phyloP scores from a whole-genome alignment of 2,113 vertebrate genomes.

The Actinemys pallida region DNA sequence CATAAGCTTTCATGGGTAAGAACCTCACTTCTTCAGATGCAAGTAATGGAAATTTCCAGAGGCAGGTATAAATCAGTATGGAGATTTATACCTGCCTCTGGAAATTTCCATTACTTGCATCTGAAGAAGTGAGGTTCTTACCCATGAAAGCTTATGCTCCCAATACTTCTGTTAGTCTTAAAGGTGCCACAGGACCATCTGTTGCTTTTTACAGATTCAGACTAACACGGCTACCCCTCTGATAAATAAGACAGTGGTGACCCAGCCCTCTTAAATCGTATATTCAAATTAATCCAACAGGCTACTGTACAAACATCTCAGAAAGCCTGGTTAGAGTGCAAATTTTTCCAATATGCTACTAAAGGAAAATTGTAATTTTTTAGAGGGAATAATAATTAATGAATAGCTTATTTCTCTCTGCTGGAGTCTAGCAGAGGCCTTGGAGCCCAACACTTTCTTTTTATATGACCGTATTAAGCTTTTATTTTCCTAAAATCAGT shows the following conservation, averaged over 20 bases:
- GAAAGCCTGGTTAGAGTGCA: neutral
- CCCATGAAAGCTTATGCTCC: too few species aligned
- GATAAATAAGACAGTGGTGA: conserved; percentile 32
- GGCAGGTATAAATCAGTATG: too few species aligned
- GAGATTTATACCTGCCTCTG: too few species aligned
- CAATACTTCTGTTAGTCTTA: too few species aligned
- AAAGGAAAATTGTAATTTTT: conserved; percentile 4
- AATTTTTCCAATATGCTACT: neutral
- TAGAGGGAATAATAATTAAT: conserved; percentile 8
- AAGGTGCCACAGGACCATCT: too few species aligned
- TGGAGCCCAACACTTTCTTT: conserved; percentile 11
- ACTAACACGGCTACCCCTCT: too few species aligned
- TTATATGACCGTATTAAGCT: neutral
- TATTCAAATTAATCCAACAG: conserved; percentile 12
- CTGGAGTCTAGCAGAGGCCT: neutral
- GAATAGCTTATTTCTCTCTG: neutral
- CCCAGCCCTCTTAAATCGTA: neutral
- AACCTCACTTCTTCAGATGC: too few species aligned
- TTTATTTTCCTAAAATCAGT: conserved; percentile 2
- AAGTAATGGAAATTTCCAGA: too few species aligned
- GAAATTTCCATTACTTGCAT: too few species aligned
- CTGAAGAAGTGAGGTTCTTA: too few species aligned
- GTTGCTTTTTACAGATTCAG: too few species aligned
- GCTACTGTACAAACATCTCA: conserved; percentile 6
- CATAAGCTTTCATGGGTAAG: too few species aligned